Evolutionary conservation across 1,140 invertebrate genomes (phyloP).

Genomic region (Musca domestica): DNA sequence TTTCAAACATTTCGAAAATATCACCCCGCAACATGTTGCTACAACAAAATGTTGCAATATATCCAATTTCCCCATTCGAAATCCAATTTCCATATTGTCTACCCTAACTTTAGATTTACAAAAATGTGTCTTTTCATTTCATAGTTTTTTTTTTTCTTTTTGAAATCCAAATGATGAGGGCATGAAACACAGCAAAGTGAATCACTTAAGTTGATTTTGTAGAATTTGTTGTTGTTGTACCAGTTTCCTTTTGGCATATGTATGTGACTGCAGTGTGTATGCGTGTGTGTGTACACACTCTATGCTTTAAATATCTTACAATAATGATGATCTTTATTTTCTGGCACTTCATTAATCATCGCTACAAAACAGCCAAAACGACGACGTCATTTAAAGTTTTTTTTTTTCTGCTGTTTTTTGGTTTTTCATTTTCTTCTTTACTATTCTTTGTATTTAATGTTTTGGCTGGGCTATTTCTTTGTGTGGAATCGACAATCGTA

Average conservation of each 20-base stretch:
- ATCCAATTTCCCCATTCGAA: background rate
- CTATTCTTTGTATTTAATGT: background rate
- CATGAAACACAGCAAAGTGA: background rate
- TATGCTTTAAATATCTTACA: constrained; percentile 18
- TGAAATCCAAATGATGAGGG: background rate
- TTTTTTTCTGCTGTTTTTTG: constrained; percentile 20
- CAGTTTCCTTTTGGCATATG: background rate
- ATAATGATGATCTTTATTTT: constrained; percentile 23
- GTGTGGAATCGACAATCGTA: background rate
- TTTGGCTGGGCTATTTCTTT: background rate
- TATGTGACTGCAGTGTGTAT: background rate
- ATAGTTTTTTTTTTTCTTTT: background rate
- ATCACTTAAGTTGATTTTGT: background rate
- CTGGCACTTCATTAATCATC: constrained; percentile 22
- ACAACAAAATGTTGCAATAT: background rate
- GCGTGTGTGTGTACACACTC: background rate
- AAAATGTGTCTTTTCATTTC: too few species aligned
- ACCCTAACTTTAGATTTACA: too few species aligned
- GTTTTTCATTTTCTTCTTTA: constrained; percentile 2
- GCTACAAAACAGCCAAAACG: constrained; percentile 18
- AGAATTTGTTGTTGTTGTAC: background rate
- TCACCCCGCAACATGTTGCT: background rate
- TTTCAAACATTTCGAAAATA: background rate
- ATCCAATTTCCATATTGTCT: background rate
- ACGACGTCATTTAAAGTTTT: constrained; percentile 25